A percentile compares a stretch with the other conserved stretches of the same genome.
Conservation (phyloP, 2,797 vertebrate species). For the Adrianichthys oophorus region DNA sequence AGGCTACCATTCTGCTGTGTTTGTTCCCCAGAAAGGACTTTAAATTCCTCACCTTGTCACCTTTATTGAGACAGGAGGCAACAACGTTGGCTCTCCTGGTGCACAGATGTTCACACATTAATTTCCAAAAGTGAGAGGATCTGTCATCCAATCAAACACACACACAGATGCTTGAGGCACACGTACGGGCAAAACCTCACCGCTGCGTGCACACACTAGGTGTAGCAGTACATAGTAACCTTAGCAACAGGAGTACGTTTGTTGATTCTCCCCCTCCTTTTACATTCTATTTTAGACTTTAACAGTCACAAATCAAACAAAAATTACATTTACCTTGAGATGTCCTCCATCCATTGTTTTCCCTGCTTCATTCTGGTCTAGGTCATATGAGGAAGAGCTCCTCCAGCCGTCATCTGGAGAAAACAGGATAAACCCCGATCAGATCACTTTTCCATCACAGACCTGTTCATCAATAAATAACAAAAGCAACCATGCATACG, state of each 20-base stretch:
- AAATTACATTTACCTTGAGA: not conserved
- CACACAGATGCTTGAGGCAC: conserved; percentile 22
- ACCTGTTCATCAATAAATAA: too few relatives aligned
- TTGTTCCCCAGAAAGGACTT: conserved; percentile 14
- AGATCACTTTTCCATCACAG: too few relatives aligned
- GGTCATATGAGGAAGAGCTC: too few relatives aligned
- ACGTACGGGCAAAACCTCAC: conserved; percentile 6
- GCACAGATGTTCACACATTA: conserved; percentile 36
- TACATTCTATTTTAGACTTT: not conserved
- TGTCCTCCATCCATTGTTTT: too few relatives aligned
- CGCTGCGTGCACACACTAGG: not conserved
- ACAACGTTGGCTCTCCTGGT: conserved; percentile 50
- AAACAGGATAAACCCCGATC: too few relatives aligned
- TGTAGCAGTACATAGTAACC: conserved; percentile 53
- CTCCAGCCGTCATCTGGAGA: too few relatives aligned
- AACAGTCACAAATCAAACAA: not conserved
- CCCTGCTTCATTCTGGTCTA: too few relatives aligned
- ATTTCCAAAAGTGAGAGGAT: conserved; percentile 36
- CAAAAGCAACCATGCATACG: too few relatives aligned
- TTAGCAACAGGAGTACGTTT: conserved; percentile 57
- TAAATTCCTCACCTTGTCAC: conserved; percentile 6
- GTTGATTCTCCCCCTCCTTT: conserved; percentile 26
- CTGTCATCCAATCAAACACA: conserved; percentile 29
- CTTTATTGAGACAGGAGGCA: conserved; percentile 19
- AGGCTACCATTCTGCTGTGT: conserved; percentile 6